These are phyloP conservation scores for Eupelmus urozonus DNA, from an alignment of 2,888 invertebrate species.

Conservation along the genomic window DNA sequence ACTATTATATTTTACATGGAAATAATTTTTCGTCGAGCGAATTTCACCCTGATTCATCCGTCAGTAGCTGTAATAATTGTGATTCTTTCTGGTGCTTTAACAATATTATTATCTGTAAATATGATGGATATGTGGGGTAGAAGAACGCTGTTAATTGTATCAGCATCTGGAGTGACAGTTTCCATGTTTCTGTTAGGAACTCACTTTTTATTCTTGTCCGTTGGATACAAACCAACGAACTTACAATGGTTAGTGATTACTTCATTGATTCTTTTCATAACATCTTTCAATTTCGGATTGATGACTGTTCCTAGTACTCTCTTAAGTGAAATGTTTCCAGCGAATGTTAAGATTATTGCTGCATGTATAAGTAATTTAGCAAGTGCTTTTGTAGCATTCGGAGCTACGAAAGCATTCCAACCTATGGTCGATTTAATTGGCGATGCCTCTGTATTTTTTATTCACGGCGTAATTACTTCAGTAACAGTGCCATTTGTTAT, in stretches of 20 bases:
- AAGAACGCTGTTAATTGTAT: slow-evolving; percentile 56
- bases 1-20: slow-evolving; percentile 66
- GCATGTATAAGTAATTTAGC: slow-evolving; percentile 60
- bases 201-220: slow-evolving; percentile 64
- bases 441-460: slow-evolving; percentile 63
- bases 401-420: slow-evolving; percentile 61
- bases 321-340: slow-evolving; percentile 61
- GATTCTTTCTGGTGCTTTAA: slow-evolving; percentile 43
- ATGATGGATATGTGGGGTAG: slow-evolving; percentile 62
- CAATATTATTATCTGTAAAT: slow-evolving; percentile 57
- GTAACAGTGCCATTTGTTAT: slow-evolving; percentile 75
- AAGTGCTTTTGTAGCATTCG: slow-evolving; percentile 60
- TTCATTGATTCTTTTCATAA: slow-evolving; percentile 62
- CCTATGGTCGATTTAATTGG: slow-evolving; percentile 57
- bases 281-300: slow-evolving; percentile 46
- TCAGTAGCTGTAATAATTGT: slow-evolving; percentile 63
- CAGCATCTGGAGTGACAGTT: slow-evolving; percentile 59
- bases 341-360: slow-evolving; percentile 60
- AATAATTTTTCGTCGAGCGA: slow-evolving; percentile 62
- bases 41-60: slow-evolving; percentile 64
- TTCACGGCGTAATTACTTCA: slow-evolving; percentile 59
- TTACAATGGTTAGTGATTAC: slow-evolving; percentile 66
- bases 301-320: slow-evolving; percentile 58
- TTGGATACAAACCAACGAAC: slow-evolving; percentile 51
- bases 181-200: slow-evolving; percentile 64